Evolutionary conservation across 2,113 vertebrate species (phyloP), one percentile per base, ranked within the genome.

Genomic region (human (Homo sapiens)): DNA sequence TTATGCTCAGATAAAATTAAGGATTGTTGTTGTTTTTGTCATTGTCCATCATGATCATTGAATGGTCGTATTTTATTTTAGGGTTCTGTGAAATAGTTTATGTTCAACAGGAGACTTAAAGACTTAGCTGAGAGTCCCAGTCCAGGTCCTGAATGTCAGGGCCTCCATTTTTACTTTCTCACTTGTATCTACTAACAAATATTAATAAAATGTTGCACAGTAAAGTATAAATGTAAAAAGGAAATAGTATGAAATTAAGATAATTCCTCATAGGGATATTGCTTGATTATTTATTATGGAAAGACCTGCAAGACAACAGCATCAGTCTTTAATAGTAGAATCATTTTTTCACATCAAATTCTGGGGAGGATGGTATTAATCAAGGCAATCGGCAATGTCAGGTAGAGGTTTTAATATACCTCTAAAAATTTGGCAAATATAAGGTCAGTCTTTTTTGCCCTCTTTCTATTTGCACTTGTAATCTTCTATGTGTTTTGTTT

Each of bases 401-500:
- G 14, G 30, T 18, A 88, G 57, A 55, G 35, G 8, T 48, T 88
- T 89, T 94, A 66, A 80, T 43, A 22, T 50, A 22, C 23, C 70
- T 85, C 9, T 38, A 76, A 59, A 89, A 52, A 40, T 9, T 22
- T 68, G 27, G 55, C 2, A 93, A 79, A 79, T 18, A 55, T 17
- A 84, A 73, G 6, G 8, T n/a, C 38, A 84, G 20, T 76, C 25
- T 86, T 45, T 43, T 50, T 4, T 66, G 6, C 1, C 27, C 6
- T 92, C 3, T 70, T 59, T 72, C 16, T 94, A 57, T 94, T 76
- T 93, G 12, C n/a, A 25, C 13, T 72, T 91, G 3, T 3, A 14
- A n/a, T 95, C 93, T 85, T 85, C 55, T 75, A 14, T 52, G 27
- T 59, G 76, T 18, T 90, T 86, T 80, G 16, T 84, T 90, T 92